These are phyloP conservation scores for Stenoptilia bipunctidactyla DNA, from an alignment of 2,888 invertebrate species.

Conservation along the genomic window DNA sequence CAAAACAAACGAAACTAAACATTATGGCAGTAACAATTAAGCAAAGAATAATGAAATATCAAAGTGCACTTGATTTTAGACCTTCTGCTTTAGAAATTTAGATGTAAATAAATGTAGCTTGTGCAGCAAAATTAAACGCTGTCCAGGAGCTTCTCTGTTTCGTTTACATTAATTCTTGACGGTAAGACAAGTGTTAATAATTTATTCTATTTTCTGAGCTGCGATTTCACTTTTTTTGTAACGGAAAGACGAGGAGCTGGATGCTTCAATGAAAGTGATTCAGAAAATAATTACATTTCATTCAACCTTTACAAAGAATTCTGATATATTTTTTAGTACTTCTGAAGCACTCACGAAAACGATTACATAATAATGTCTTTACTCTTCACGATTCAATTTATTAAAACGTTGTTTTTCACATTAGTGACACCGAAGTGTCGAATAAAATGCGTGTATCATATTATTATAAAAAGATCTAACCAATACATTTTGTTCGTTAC, in stretches of 20 bases:
- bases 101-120: not conserved
- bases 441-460: too few relatives aligned
- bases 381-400: too few relatives aligned
- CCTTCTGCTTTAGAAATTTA: conserved; percentile 11
- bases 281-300: too few relatives aligned
- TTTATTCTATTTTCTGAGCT: conserved; percentile 43
- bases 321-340: too few relatives aligned
- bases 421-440: too few relatives aligned
- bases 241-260: not conserved
- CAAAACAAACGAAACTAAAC: conserved; percentile 61
- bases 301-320: too few relatives aligned
- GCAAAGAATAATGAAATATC: conserved; percentile 44
- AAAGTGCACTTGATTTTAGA: conserved; percentile 16
- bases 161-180: conserved; percentile 47
- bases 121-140: conserved; percentile 31
- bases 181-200: conserved; percentile 58
- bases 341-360: too few relatives aligned
- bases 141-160: conserved; percentile 45
- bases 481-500: too few relatives aligned
- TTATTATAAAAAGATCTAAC: too few relatives aligned
- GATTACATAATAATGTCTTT: too few relatives aligned
- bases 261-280: too few relatives aligned
- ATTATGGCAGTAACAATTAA: conserved; percentile 56
- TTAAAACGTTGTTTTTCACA: too few relatives aligned
- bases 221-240: conserved; percentile 18